Conservation (phyloP, 1,140 invertebrate genomes). For the Penaeus vannamei region DNA sequence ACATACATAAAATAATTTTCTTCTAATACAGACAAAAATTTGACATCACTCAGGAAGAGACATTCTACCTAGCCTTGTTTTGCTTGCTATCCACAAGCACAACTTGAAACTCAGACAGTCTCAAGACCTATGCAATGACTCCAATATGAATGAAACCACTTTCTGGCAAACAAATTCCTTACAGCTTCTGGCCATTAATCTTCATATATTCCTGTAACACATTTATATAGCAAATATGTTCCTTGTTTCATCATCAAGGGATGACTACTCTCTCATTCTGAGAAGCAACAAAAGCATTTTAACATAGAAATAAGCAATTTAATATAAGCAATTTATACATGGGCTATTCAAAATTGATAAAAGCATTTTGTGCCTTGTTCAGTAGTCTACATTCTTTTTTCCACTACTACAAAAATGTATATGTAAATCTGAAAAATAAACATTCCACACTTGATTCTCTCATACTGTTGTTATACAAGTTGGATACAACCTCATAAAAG, state of each 20-base stretch:
- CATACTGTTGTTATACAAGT: too few relatives aligned
- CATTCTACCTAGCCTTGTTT: too few relatives aligned
- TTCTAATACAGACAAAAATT: conserved; percentile 24
- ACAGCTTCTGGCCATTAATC: too few relatives aligned
- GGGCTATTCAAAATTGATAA: conserved; percentile 34
- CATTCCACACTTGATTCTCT: too few relatives aligned
- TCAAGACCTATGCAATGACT: neutral
- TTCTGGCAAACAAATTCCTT: conserved; percentile 26
- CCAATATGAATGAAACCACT: conserved; percentile 27
- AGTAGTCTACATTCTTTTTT: conserved; percentile 8
- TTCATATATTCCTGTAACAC: too few relatives aligned
- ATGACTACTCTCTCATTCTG: neutral
- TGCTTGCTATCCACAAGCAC: neutral
- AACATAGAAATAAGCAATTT: neutral
- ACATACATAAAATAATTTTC: conserved; percentile 49
- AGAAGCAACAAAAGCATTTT: conserved; percentile 16
- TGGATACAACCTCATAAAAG: too few relatives aligned
- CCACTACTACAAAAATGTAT: too few relatives aligned
- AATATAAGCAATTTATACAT: conserved; percentile 28
- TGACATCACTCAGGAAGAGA: conserved; percentile 35
- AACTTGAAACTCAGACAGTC: neutral
- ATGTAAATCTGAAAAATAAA: too few relatives aligned
- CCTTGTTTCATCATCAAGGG: too few relatives aligned
- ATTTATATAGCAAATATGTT: too few relatives aligned
- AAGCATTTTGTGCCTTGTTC: conserved; percentile 31